phyloP scores from a whole-genome alignment of 2,888 invertebrate species.

The Scelioninae gen. 1 region DNA sequence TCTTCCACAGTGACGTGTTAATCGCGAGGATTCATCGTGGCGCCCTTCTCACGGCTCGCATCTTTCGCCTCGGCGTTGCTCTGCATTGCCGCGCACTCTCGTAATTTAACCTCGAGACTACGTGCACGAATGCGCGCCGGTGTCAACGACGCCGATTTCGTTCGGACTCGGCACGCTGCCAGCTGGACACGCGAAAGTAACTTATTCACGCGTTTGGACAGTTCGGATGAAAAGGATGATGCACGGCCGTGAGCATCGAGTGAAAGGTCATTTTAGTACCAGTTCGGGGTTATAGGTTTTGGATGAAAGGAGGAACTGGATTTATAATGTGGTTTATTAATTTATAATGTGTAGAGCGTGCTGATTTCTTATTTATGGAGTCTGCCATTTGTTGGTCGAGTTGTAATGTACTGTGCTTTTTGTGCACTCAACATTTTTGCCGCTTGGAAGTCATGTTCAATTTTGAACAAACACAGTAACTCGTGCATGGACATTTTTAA shows the following conservation, averaged over 20 bases:
- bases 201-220: constrained; percentile 39
- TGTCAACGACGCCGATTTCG: constrained; percentile 55
- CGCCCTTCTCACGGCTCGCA: constrained; percentile 66
- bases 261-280: constrained; percentile 36
- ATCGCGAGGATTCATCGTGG: constrained; percentile 80
- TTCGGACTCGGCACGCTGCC: constrained; percentile 22
- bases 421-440: constrained; percentile 8
- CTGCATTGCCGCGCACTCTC: constrained; percentile 59
- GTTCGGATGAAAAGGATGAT: constrained; percentile 44
- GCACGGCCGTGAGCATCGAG: constrained; percentile 22
- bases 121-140: constrained; percentile 45
- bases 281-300: constrained; percentile 37
- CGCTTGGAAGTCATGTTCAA: constrained; percentile 10
- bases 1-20: constrained; percentile 81
- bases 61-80: constrained; percentile 60
- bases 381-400: constrained; percentile 14
- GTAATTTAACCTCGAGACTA: constrained; percentile 58
- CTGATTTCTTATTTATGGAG: constrained; percentile 34
- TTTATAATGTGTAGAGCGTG: constrained; percentile 21
- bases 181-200: constrained; percentile 38
- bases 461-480: neutral
- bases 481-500: too few relatives aligned
- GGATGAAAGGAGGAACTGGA: constrained; percentile 31
- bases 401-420: constrained; percentile 24
- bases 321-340: constrained; percentile 52